phyloP scores from a whole-genome alignment of 2,797 vertebrate species.

The Acanthurus leucopareius region DNA sequence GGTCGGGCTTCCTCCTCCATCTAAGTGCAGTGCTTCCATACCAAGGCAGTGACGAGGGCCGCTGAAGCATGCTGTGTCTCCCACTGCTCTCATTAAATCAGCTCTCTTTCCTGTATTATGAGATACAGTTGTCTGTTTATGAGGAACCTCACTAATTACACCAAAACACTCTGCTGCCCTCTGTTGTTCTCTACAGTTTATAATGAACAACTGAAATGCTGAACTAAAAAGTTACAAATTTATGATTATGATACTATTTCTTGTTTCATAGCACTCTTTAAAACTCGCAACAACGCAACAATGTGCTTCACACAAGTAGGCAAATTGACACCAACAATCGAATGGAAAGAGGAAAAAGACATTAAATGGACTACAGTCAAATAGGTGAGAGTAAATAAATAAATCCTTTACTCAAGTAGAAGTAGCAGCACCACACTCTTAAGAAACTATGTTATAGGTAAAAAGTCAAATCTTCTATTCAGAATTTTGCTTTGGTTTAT shows the following conservation, averaged over 20 bases:
- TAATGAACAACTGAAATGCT: not conserved
- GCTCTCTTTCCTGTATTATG: conserved; percentile 47
- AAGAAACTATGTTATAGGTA: not conserved
- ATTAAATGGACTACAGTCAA: not conserved
- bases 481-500: not conserved
- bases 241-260: not conserved
- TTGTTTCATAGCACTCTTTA: not conserved
- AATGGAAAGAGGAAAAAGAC: not conserved
- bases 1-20: conserved; percentile 63
- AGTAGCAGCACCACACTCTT: too few species aligned
- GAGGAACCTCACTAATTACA: conserved; percentile 12
- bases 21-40: conserved; percentile 64
- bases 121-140: conserved; percentile 38
- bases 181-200: conserved; percentile 58
- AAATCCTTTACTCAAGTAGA: not conserved
- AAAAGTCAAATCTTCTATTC: not conserved
- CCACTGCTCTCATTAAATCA: conserved; percentile 69
- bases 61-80: conserved; percentile 56
- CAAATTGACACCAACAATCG: too few species aligned
- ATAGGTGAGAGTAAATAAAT: not conserved
- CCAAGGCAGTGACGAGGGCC: conserved; percentile 60
- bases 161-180: conserved; percentile 79
- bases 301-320: not conserved
- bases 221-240: not conserved
- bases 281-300: not conserved